Evolutionary conservation across 1,140 invertebrate genomes (phyloP).

Genomic region (Procambarus clarkii): DNA sequence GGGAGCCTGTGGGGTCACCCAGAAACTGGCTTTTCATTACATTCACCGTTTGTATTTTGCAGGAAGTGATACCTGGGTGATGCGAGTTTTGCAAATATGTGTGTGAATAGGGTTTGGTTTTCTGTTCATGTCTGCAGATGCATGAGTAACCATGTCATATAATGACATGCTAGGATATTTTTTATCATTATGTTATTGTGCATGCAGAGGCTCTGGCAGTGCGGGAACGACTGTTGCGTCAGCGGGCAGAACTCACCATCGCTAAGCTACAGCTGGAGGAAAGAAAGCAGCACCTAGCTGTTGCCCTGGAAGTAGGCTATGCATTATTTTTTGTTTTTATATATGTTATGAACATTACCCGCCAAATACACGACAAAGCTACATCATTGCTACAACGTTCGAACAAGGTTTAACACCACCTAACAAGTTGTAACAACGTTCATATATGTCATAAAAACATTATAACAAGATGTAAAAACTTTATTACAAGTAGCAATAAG

Average conservation of each 20-base stretch:
- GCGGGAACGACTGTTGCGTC: slow-evolving; percentile 51
- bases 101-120: neutral
- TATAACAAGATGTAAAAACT: too few relatives aligned
- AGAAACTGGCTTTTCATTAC: too few relatives aligned
- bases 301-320: slow-evolving; percentile 42
- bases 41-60: too few relatives aligned
- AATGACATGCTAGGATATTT: neutral
- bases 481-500: too few relatives aligned
- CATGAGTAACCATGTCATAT: neutral
- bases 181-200: neutral
- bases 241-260: slow-evolving; percentile 61
- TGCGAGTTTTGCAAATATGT: neutral
- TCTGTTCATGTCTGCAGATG: neutral
- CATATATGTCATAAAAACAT: too few relatives aligned
- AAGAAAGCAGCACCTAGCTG: slow-evolving; percentile 39
- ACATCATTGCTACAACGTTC: too few relatives aligned
- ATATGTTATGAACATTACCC: neutral
- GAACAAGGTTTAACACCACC: too few relatives aligned
- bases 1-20: too few relatives aligned
- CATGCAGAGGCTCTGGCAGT: slow-evolving; percentile 54
- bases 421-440: too few relatives aligned
- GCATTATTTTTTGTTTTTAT: neutral
- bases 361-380: too few relatives aligned
- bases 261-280: slow-evolving; percentile 64
- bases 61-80: too few relatives aligned